Base-by-base conservation (phyloP, 2,888 invertebrate genomes). In the Mesochorus sp. region DNA sequence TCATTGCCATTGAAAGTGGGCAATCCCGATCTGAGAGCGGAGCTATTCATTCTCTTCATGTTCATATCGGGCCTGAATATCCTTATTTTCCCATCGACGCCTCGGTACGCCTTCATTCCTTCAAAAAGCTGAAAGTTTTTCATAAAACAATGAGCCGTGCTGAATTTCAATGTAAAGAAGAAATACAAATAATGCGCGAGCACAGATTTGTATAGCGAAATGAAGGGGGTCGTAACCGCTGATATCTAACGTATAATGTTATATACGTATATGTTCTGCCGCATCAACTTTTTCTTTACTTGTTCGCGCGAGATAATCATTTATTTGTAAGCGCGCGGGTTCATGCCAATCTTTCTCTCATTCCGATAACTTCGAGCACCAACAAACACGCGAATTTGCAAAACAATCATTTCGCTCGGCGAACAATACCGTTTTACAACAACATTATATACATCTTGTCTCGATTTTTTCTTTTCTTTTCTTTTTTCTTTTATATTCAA, bases 51-150 rank as follows among this genome's bases (percentile, higher is more conserved):
- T 83, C 99, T 93, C 76, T 94, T 94, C 97, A 99, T 97, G 91
- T 99, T 99, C 89, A 97, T 92, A 67, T 98, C 96, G 0, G 99
- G 99, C 61, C 99, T 95, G 92, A 99, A 99, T 87, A 99, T 92
- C 83, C 99, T 93, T 83, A 99, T 96, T 92, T 95, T 95, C 72
- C 96, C 97, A 92, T 99, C 99, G 8, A 94, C 94, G 5, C 99
- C 98, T 84, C 98, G 94, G 92, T 97, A 99, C 0, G 98, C 99
- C 92, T 99, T 99, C 94, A 99, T 94, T 66, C 99, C 99, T 93
- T 99, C 99, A 90, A 99, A 99, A 81, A 99, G 92, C 98, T 99
- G 92, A 91, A 86, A 88, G 28, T 8, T 10, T 5, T 31, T n/a
- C 37, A 71, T 84, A 84, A 77, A 26, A 14, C 10, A 31, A 53